Evolutionary conservation across 2,888 invertebrate species (phyloP), one percentile per base, ranked within the genome.

Genomic region (Cheilosia vulpina): DNA sequence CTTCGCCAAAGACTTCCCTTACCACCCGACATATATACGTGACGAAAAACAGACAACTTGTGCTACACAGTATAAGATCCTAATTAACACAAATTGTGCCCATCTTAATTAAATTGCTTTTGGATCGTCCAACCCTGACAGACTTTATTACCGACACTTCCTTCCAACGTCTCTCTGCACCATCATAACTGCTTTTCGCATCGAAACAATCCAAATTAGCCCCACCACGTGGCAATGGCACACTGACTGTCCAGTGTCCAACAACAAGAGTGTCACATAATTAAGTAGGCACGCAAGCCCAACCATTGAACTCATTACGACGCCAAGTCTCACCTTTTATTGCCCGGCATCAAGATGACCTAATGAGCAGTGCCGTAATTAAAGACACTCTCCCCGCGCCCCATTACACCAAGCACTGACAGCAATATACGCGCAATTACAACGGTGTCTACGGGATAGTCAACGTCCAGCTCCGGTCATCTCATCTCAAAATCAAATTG

Each of bases 331-430:
- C 52, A 52, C 52, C 52, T 52, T 52, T 52, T 52, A 52, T 27
- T 19, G 52, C 24, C 13, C 52, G 24, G 21, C 27, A 52, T 52
- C 52, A 13, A 24, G 52, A 41, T 58, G 58, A 41, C 58, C 58
- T 58, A 38, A 58, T 58, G 58, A 58, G 15, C 41, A 58, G 41
- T 21, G 58, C 13, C 19, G 58, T 38, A 58, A 58, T 58, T 58
- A 38, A 38, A 58, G 41, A 19, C 21, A 41, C 41, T 15, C 24
- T 7, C 27, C 13, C 9, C 1, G 45, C 17, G 45, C 45, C 17
- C 45, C 45, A 2, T 47, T 50, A 50, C 19, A 47, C 19, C 19
- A 11, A 9, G 21, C 17, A 13, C 17, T 3, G 19, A 21, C 13
- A 50, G 15, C 19, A 52, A 52, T 24, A 21, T 5, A 45, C 17